These are phyloP conservation scores for Muschampia plurimacula DNA, from an alignment of 2,888 invertebrate genomes.

Conservation along the genomic window DNA sequence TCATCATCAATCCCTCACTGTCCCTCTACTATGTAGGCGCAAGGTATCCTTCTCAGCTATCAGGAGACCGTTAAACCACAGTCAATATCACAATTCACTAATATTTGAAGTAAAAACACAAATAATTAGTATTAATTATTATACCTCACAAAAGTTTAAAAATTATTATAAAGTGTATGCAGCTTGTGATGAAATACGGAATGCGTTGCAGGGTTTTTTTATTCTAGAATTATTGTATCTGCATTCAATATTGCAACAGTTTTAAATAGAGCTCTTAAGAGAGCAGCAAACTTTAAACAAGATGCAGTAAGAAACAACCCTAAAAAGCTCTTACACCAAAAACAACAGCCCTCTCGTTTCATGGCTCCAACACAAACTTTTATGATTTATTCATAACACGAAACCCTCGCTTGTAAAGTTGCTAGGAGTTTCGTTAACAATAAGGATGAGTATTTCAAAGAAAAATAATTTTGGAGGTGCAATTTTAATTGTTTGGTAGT, in stretches of 20 bases:
- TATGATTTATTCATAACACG: conserved; percentile 84
- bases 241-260: not conserved
- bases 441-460: conserved; percentile 72
- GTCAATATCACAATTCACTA: no score
- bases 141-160: no score
- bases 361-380: conserved; percentile 64
- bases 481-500: no score
- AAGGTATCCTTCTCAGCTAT: no score
- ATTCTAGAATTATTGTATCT: not conserved
- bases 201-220: not conserved
- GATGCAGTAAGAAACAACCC: conserved; percentile 2
- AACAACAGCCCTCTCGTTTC: conserved; percentile 35
- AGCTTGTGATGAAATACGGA: not conserved
- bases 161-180: no score
- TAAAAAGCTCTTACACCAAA: conserved; percentile 13
- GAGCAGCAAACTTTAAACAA: not conserved
- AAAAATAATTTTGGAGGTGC: conserved; percentile 52
- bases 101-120: no score
- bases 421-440: conserved; percentile 73
- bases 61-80: no score
- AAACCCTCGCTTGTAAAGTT: conserved; percentile 70
- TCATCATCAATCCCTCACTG: no score
- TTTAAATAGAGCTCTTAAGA: not conserved
- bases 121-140: no score
- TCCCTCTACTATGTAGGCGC: no score